Percentiles rank a stretch among this genome's conserved stretches.
Conservation (phyloP, 1,140 invertebrate genomes). For the Caenorhabditis latens region DNA sequence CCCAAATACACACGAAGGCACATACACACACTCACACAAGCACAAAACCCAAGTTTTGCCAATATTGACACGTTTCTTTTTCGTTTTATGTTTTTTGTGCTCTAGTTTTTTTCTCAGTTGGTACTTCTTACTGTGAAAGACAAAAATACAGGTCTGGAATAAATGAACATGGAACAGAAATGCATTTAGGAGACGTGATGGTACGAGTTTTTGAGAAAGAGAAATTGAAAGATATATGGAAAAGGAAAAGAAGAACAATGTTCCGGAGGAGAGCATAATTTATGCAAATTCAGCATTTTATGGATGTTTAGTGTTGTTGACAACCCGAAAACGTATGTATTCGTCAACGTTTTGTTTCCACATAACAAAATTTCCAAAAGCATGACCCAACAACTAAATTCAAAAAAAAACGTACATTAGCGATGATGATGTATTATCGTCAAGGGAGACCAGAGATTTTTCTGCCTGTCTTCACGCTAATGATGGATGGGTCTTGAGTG, state of each 20-base stretch:
- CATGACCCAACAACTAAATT: too few relatives aligned
- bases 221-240: background rate
- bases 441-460: conserved; percentile 5
- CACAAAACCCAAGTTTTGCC: conserved; percentile 45
- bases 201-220: background rate
- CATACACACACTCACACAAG: conserved; percentile 30
- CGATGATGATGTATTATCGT: conserved; percentile 45
- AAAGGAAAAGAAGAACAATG: conserved; percentile 20
- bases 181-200: background rate
- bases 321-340: background rate
- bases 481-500: conserved; percentile 50
- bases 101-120: background rate
- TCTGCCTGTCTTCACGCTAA: conserved; percentile 41
- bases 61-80: conserved; percentile 53
- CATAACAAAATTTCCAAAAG: background rate
- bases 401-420: background rate
- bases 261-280: conserved; percentile 5
- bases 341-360: background rate
- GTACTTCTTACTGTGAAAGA: background rate
- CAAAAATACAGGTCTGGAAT: background rate
- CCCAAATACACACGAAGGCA: background rate
- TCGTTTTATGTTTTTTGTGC: background rate
- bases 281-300: background rate
- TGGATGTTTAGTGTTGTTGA: too few relatives aligned
- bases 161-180: background rate